Evolutionary conservation across 2,888 invertebrate genomes (phyloP).

Genomic region (Yponomeuta plumbellus): DNA sequence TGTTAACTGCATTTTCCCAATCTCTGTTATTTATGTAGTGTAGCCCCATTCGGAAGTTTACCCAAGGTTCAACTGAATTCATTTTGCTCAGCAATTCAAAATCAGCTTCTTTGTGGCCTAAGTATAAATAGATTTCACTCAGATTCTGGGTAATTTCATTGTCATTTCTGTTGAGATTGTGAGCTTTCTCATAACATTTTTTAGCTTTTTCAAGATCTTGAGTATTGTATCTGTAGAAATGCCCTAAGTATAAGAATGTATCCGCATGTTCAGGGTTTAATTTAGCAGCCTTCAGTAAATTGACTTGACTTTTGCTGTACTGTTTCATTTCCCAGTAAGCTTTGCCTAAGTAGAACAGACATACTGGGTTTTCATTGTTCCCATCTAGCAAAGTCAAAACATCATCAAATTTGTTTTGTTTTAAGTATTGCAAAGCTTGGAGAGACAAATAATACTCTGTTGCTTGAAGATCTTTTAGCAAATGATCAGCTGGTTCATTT

Average conservation of each 20-base stretch:
- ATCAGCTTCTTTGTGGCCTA: constrained; percentile 81
- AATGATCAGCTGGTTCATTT: constrained; percentile 39
- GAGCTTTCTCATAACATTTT: constrained; percentile 90
- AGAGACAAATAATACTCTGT: constrained; percentile 56
- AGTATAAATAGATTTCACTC: constrained; percentile 83
- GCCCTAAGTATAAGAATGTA: constrained; percentile 85
- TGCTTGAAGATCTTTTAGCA: constrained; percentile 43
- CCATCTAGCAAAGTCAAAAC: constrained; percentile 72
- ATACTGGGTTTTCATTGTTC: constrained; percentile 59
- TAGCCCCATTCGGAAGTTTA: constrained; percentile 89
- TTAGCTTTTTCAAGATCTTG: constrained; percentile 83
- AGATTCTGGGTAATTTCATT: constrained; percentile 82
- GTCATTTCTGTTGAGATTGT: constrained; percentile 82
- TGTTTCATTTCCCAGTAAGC: constrained; percentile 77
- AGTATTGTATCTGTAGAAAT: constrained; percentile 80
- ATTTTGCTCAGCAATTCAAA: constrained; percentile 77
- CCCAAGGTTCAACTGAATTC: constrained; percentile 80
- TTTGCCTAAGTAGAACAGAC: constrained; percentile 77
- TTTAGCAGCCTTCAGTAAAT: constrained; percentile 82
- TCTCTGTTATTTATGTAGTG: constrained; percentile 85
- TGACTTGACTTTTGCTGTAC: constrained; percentile 77
- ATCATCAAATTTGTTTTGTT: constrained; percentile 69
- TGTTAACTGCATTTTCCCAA: constrained; percentile 83
- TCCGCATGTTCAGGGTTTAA: constrained; percentile 83
- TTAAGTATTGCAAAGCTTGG: constrained; percentile 66